Conservation (phyloP, 2,113 vertebrate genomes). For the Xenopus laevis region DNA sequence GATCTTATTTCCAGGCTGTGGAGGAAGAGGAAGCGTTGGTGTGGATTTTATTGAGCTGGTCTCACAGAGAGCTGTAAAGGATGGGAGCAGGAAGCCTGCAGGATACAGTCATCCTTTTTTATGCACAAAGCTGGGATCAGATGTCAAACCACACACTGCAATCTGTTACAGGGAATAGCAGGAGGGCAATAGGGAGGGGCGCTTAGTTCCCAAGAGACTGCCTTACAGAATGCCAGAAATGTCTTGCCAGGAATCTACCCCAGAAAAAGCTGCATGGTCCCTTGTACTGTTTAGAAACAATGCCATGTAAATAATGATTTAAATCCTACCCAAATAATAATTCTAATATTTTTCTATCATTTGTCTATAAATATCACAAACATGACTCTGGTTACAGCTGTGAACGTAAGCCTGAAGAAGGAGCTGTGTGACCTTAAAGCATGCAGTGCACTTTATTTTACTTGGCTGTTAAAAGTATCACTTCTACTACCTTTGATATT, state of each 20-base stretch:
- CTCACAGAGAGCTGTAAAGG: slow-evolving; percentile 43
- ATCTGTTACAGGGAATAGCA: slow-evolving; percentile 31
- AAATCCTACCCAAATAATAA: no score
- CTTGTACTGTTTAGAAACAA: background rate
- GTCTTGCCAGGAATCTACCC: slow-evolving; percentile 37
- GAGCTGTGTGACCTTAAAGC: no score
- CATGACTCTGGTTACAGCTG: no score
- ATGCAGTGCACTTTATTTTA: no score
- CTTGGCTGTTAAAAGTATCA: no score
- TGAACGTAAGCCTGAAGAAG: no score
- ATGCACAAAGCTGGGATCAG: slow-evolving; percentile 46
- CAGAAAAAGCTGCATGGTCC: slow-evolving; percentile 15
- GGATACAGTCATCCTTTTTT: slow-evolving; percentile 44
- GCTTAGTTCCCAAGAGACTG: slow-evolving; percentile 35
- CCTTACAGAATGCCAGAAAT: slow-evolving; percentile 41
- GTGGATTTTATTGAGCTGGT: slow-evolving; percentile 45
- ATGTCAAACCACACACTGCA: slow-evolving; percentile 47
- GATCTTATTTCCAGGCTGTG: slow-evolving; percentile 41
- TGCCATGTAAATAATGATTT: no score
- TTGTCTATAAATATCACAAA: no score
- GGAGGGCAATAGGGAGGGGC: slow-evolving; percentile 18
- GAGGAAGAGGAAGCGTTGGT: slow-evolving; percentile 45
- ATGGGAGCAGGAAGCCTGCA: slow-evolving; percentile 45
- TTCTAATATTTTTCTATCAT: no score
- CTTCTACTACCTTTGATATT: no score